Evolutionary conservation across 2,888 invertebrate species (phyloP), one percentile per base, ranked within the genome.

Genomic region (Scaptomyza tumidula): DNA sequence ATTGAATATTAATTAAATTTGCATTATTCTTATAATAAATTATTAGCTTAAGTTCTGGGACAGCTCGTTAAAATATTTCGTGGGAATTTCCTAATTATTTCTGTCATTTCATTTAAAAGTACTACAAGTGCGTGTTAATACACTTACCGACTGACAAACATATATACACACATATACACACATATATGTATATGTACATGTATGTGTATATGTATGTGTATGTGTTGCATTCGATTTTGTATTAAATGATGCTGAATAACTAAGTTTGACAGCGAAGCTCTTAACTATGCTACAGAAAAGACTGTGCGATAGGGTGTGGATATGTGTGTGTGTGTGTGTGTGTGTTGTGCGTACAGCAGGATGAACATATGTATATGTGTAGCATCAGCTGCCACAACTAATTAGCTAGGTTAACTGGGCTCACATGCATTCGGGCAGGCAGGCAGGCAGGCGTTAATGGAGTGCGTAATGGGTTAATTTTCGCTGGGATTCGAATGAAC

Each of bases 381-480:
- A 49, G 73, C 85, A 78, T 70, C 79, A 87, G 89, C 85, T 88
- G 89, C 75, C 83, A 89, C 70, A 87, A 66, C 89, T 88, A 84
- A 84, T 84, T 84, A 84, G 78, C 69, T 43, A 45, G 54, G n/a
- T 13, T 33, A 13, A n/a, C 37, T 16, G 48, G 69, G 57, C 68
- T 55, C 77, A 82, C 79, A 86, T 86, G 84, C n/a, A n/a, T 85
- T 71, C 64, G 39, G 39, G 62, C 13, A 3, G 13, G 11, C 39
- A 39, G 41, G 50, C 50, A 50, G 19, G 49, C 80, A 56, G 55
- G 59, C 69, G 66, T 87, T 87, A 84, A 89, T 84, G 89, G 89
- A 69, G 82, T 89, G 82, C 89, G 85, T 87, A 84, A 84, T 84
- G 83, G 83, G 83, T 84, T 84, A 84, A 84, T 87, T 88, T 84